Base-by-base conservation (phyloP, 1,140 invertebrate species). In the Bombus vancouverensis region DNA sequence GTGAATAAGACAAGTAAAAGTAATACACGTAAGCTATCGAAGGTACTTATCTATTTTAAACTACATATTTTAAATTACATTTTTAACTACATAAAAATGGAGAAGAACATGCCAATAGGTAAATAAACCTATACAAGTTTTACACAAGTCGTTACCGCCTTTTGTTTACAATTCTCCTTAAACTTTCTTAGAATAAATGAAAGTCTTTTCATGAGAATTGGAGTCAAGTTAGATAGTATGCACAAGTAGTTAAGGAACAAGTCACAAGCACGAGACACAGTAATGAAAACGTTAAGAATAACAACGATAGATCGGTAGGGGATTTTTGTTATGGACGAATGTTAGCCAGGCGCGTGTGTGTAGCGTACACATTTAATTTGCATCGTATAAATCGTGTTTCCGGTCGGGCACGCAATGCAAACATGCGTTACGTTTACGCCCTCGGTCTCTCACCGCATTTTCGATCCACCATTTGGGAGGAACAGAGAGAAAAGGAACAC, bases 351-450 rank as follows among this genome's bases (percentile, higher is more conserved):
- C 75, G 62, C 39, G 71, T 80, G 71, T 70, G 88, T 87, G 80
- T 81, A 84, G 72, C 80, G 81, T 81, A 91, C 90, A 92, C 93
- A 92, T 93, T 93, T 92, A 94, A 94, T 94, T 94, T 94, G 94
- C 94, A 94, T 94, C 92, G 93, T 94, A 94, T 94, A 94, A 94
- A 94, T 94, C 92, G 93, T 92, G 93, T 94, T 94, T 94, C 92
- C 93, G 93, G 92, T 94, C 91, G 94, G 93, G 94, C 92, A 94
- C 93, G 93, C 92, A 94, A 94, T 86, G 91, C 92, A 94, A 94
- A 94, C 94, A 94, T 89, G 93, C 92, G 93, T 91, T 93, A 91
- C 88, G 86, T 93, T 93, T 93, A 86, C 90, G 73, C 92, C 88
- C 90, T 88, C 88, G 87, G 87, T 84, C 87, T 81, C 90, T 92